These are phyloP conservation scores for Poeciliopsis retropinna DNA, from an alignment of 2,113 vertebrate genomes.

Conservation along the genomic window DNA sequence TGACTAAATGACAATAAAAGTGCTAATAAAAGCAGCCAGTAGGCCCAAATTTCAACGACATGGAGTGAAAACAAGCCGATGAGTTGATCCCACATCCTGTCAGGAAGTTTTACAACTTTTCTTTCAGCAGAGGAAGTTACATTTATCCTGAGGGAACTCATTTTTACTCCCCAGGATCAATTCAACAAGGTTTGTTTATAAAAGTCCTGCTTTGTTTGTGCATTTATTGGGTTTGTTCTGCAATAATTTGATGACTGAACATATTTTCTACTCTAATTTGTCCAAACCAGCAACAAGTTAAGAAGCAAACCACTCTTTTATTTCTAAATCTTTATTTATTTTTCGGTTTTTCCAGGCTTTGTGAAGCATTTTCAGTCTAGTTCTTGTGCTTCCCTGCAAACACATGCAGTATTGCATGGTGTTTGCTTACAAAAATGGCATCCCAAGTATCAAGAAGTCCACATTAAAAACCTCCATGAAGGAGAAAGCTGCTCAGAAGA, in stretches of 20 bases:
- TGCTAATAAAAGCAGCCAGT: background rate
- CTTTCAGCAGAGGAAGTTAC: conserved; percentile 12
- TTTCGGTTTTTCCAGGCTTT: background rate
- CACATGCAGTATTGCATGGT: background rate
- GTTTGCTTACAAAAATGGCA: background rate
- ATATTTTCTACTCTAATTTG: no score
- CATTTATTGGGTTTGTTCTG: background rate
- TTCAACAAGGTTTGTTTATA: background rate
- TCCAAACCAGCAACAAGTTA: no score
- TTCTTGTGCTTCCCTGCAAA: background rate
- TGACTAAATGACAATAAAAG: background rate
- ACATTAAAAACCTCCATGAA: background rate
- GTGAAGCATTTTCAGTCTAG: background rate
- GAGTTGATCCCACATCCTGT: conserved; percentile 9
- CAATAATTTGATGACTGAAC: no score
- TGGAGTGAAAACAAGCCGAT: background rate
- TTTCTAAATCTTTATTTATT: background rate
- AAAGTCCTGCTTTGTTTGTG: background rate
- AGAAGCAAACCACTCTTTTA: background rate
- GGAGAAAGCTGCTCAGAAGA: no score
- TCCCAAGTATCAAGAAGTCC: background rate
- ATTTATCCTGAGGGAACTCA: conserved; percentile 11
- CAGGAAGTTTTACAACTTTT: background rate
- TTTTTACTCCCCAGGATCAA: background rate
- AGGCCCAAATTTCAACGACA: background rate